These are phyloP conservation scores for Zaprionus capensis DNA, from an alignment of 1,140 invertebrate genomes.

Conservation along the genomic window DNA sequence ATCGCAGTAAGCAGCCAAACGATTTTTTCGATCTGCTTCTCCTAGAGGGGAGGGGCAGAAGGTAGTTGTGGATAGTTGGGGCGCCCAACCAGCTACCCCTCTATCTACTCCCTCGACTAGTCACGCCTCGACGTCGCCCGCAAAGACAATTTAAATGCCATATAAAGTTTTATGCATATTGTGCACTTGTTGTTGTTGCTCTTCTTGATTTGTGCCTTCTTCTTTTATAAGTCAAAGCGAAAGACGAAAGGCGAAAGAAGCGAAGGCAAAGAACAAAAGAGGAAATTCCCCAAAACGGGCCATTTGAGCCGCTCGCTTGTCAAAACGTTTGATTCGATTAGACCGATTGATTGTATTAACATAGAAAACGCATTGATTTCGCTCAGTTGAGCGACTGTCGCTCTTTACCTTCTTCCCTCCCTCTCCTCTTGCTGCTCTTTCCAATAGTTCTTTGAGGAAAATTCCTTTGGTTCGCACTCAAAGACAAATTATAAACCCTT, in stretches of 20 bases:
- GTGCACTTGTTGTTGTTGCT: constrained; percentile 63
- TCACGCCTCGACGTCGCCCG: constrained; percentile 16
- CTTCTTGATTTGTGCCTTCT: constrained; percentile 45
- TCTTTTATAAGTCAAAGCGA: constrained; percentile 48
- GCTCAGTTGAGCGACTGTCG: constrained; percentile 59
- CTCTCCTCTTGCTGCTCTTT: constrained; percentile 10
- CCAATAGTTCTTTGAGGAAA: constrained; percentile 17
- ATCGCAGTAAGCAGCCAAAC: constrained; percentile 65
- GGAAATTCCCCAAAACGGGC: constrained; percentile 54
- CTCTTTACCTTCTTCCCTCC: background rate
- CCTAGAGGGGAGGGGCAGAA: background rate
- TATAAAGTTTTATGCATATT: constrained; percentile 81
- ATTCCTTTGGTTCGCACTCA: constrained; percentile 16
- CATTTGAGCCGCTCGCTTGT: constrained; percentile 73
- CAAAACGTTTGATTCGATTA: constrained; percentile 80
- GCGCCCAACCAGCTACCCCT: background rate
- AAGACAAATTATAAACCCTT: constrained; percentile 33
- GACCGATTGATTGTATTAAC: constrained; percentile 79
- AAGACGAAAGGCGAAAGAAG: background rate
- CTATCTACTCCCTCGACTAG: background rate
- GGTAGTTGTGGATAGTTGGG: background rate
- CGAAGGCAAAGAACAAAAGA: constrained; percentile 14
- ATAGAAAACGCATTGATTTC: constrained; percentile 78
- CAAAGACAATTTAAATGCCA: constrained; percentile 72
- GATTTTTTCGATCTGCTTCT: constrained; percentile 17